Evolutionary conservation across 2,888 invertebrate genomes (phyloP), one percentile per base, ranked within the genome.

Genomic region (Meteorus colon): DNA sequence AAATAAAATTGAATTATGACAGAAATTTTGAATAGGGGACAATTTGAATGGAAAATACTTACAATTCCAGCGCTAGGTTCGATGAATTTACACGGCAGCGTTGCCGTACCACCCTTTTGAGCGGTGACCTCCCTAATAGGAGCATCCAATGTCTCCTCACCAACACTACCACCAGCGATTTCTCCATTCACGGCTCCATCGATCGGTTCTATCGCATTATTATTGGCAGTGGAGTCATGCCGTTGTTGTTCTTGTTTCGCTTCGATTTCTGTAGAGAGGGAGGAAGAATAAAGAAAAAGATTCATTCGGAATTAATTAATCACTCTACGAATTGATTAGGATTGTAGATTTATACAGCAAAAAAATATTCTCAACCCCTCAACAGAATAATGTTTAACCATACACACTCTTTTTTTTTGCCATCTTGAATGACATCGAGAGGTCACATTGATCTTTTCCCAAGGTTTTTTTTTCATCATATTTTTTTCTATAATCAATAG

Each of bases 31-130:
- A 51, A 68, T 27, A n/a, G 19, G 27, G 19, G 31, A 66, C 19
- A 41, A 68, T 41, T n/a, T 27, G n/a, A 19, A 34, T 45, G 27
- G 6, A 29, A 29, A 27, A 72, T 75, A 89, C 91, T 90, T 84
- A 91, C 91, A 78, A 90, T 91, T 80, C 87, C 88, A 67, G 84
- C 85, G 69, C 90, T 90, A 68, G 89, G 89, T 82, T 91, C 90
- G 68, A 87, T 86, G 77, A 91, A 89, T 84, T 90, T 90, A 84
- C 91, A 91, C 1, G 91, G 91, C 68, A 91, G 86, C 77, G 89
- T 87, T 45, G 91, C 91, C 73, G 90, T 90, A 75, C 91, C 90
- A 77, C 90, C 91, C 78, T 89, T 90, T 83, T 91, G 91, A 55
- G 91, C 91, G 66, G 90, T 86, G 70, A 91, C 87, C 75, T 90